Percentiles rank a stretch among this genome's conserved stretches.
Evolutionary conservation across 1,140 invertebrate genomes (phyloP).

Genomic region (Gonioctena quinquepunctata): DNA sequence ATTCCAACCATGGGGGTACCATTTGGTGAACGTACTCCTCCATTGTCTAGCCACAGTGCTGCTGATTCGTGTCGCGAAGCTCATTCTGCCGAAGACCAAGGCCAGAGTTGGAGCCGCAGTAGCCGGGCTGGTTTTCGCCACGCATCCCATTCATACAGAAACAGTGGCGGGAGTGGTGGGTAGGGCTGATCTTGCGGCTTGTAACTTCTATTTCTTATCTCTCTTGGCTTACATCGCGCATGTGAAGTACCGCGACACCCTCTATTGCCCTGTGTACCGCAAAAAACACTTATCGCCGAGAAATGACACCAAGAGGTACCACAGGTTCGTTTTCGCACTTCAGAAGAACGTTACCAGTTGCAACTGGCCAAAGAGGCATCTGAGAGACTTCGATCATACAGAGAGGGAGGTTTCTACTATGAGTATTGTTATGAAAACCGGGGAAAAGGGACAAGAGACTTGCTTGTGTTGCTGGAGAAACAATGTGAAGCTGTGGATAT

Average conservation of each 20-base stretch:
- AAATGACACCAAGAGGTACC: constrained; percentile 32
- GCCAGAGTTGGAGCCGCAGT: constrained; percentile 70
- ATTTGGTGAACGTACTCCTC: constrained; percentile 86
- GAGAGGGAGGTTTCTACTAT: constrained; percentile 17
- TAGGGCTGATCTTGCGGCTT: constrained; percentile 89
- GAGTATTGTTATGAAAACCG: constrained; percentile 5
- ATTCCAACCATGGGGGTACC: constrained; percentile 88
- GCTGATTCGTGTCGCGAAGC: constrained; percentile 72
- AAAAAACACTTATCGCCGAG: constrained; percentile 13
- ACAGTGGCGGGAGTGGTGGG: constrained; percentile 95
- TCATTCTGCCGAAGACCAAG: constrained; percentile 64
- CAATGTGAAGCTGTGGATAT: constrained; percentile 62
- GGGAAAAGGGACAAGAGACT: neutral
- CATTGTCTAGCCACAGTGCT: constrained; percentile 81
- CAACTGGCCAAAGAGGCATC: constrained; percentile 43
- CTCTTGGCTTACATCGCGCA: constrained; percentile 80
- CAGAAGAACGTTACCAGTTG: constrained; percentile 47
- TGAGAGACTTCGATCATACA: constrained; percentile 23
- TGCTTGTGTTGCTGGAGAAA: constrained; percentile 44
- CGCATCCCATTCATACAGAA: constrained; percentile 96
- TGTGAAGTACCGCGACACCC: constrained; percentile 61
- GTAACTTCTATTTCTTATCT: constrained; percentile 86
- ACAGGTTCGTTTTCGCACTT: constrained; percentile 42
- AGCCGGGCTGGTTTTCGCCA: constrained; percentile 87
- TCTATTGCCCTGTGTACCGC: constrained; percentile 22